Evolutionary conservation across 2,113 vertebrate genomes (phyloP).

Genomic region (Pseudonaja textilis): DNA sequence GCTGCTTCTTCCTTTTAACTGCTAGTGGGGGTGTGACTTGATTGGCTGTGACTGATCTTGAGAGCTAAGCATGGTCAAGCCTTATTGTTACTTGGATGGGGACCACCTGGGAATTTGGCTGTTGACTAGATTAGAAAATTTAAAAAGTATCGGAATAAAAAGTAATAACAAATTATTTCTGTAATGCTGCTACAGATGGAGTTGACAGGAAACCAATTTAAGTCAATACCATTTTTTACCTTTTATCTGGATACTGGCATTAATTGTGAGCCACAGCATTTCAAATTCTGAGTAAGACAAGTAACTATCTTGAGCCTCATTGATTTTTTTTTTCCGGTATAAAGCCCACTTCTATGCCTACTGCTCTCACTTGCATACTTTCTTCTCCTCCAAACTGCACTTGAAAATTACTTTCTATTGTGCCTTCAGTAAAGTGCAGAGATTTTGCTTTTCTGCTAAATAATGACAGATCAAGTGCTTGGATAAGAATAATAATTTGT

Average conservation of each 20-base stretch:
- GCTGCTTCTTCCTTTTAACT: no score
- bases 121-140: not conserved
- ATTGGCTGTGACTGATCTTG: not conserved
- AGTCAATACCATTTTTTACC: not conserved
- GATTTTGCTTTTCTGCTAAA: constrained; percentile 6
- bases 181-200: constrained; percentile 24
- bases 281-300: not conserved
- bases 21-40: no score
- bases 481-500: constrained; percentile 5
- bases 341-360: constrained; percentile 28
- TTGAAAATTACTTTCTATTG: constrained; percentile 29
- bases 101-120: not conserved
- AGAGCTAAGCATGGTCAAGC: not conserved
- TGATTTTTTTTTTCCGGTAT: not conserved
- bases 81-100: not conserved
- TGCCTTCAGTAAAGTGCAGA: not conserved
- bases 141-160: not conserved
- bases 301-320: not conserved
- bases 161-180: not conserved
- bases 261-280: not conserved
- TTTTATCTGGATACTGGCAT: not conserved
- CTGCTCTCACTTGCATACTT: not conserved
- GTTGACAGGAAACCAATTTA: not conserved
- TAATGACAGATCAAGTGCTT: not conserved
- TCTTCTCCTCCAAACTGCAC: not conserved